These are phyloP conservation scores for Machaerirhynchus nigripectus DNA, from an alignment of 2,113 vertebrate species.

Conservation along the genomic window DNA sequence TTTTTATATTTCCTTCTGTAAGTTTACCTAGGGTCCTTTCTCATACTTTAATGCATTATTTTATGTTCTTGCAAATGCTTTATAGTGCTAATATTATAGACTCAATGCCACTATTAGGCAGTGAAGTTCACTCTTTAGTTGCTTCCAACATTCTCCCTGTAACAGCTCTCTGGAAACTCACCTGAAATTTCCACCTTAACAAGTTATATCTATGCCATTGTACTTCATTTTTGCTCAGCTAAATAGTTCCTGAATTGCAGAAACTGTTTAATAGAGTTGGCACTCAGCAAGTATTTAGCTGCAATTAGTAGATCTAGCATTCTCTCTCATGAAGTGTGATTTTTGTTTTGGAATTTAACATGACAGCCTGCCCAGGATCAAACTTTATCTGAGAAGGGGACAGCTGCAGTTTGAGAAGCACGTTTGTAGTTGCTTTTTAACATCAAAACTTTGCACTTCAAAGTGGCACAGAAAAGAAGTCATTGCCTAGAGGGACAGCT, in stretches of 20 bases:
- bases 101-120: neutral
- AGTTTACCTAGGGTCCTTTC: neutral
- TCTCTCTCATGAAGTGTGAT: neutral
- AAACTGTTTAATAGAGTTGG: neutral
- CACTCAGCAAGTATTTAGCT: neutral
- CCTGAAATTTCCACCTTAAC: neutral
- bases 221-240: neutral
- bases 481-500: neutral
- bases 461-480: neutral
- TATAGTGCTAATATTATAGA: neutral
- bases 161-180: neutral
- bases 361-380: neutral
- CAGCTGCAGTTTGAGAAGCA: neutral
- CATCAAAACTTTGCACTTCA: slow-evolving; percentile 7
- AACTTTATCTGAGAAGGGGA: slow-evolving; percentile 5
- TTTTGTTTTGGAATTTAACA: neutral
- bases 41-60: neutral
- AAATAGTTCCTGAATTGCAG: neutral
- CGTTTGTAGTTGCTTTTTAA: neutral
- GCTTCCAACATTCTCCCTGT: neutral
- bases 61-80: neutral
- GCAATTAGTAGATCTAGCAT: neutral
- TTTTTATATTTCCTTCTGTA: neutral
- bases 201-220: neutral
- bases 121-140: neutral